Evolutionary conservation across 2,888 invertebrate species (phyloP), one percentile per base, ranked within the genome.

Genomic region (Scaptomyza flava): DNA sequence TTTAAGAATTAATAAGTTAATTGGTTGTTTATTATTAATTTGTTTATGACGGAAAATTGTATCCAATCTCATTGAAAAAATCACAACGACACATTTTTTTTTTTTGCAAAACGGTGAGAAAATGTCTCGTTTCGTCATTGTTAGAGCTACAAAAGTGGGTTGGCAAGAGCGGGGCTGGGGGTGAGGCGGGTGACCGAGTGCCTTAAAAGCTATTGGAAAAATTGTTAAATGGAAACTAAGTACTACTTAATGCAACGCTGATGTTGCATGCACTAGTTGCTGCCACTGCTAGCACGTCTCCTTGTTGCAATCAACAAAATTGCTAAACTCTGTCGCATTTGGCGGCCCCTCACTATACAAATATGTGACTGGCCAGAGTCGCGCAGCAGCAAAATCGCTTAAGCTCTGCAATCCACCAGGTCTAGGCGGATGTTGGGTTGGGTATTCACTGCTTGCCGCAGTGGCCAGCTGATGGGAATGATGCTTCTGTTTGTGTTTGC

Each of bases 291-390:
- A 92, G 78, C 92, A 92, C 60, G 84, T 89, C 77, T 92, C 92
- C 74, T 92, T 92, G 75, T 92, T 92, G 79, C 92, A 92, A 80
- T 92, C 92, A 60, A 92, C 92, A 53, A 92, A 92, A 85, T 92
- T 92, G 75, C 91, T 92, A 84, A 92, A 89, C 68, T 92, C 92
- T 5, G 95, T 95, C 75, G 94, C 93, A 88, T 96, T 96, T 0
- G 96, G 96, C 4, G 97, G 97, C 36, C 95, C 94, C 66, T 95
- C 95, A 90, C 95, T 95, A 87, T 97, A 97, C 0, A 97, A 93
- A 89, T 96, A 97, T 0, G 96, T 95, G 17, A 97, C 95, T 0
- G 96, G 96, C 96, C 96, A 97, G 64, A 93, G 91, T 23, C 93
- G 91, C 8, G 93, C 93, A 52, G 93, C 93, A 17, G 91, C 90